phyloP scores from a whole-genome alignment of 2,888 invertebrate genomes.

The Trachelus troglodyta region DNA sequence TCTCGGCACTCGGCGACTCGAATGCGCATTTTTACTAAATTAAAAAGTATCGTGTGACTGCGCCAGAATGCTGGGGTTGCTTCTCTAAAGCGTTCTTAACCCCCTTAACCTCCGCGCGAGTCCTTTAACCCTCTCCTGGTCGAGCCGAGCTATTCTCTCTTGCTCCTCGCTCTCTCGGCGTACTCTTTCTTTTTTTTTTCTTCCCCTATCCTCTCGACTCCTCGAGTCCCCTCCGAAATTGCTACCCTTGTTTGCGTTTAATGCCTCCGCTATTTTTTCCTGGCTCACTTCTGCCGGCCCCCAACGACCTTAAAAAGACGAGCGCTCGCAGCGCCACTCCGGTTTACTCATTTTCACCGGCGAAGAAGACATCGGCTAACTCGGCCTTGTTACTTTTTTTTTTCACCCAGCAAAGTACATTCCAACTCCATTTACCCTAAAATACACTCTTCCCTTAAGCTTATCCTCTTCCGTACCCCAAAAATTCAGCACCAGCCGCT shows the following conservation, averaged over 20 bases:
- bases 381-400: background rate
- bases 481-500: background rate
- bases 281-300: conserved; percentile 24
- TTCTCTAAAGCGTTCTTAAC: conserved; percentile 59
- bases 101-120: conserved; percentile 33
- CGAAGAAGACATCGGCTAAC: background rate
- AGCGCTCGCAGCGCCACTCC: conserved; percentile 9
- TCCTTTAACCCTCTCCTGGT: conserved; percentile 38
- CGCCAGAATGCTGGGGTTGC: conserved; percentile 46
- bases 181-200: conserved; percentile 23
- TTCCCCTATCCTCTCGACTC: conserved; percentile 53
- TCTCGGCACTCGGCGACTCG: conserved; percentile 51
- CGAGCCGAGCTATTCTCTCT: conserved; percentile 18
- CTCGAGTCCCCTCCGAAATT: conserved; percentile 56
- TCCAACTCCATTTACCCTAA: background rate
- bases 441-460: background rate
- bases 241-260: conserved; percentile 64
- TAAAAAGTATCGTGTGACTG: conserved; percentile 66
- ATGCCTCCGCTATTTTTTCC: conserved; percentile 59
- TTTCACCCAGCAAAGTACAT: background rate
- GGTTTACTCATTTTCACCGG: conserved; percentile 31
- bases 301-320: conserved; percentile 29
- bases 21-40: conserved; percentile 66
- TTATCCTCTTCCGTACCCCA: background rate
- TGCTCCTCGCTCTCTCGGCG: conserved; percentile 29